Percentiles rank a stretch among this genome's conserved stretches.
Evolutionary conservation across 2,113 vertebrate genomes (phyloP).

Genomic region (Ploceus nigricollis): DNA sequence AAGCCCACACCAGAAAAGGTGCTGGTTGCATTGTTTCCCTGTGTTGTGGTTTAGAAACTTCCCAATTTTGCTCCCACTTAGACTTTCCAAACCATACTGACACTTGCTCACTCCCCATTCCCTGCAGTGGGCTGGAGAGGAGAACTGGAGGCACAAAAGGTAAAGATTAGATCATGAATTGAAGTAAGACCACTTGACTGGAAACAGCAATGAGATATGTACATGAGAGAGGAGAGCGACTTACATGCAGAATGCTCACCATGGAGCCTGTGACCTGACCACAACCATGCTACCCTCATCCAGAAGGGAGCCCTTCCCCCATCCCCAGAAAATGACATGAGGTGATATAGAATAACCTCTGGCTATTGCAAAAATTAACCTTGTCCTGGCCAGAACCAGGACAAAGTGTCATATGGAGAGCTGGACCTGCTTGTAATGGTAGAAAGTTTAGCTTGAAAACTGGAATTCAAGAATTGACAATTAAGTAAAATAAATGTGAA

Average conservation of each 20-base stretch:
- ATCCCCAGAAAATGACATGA: background rate
- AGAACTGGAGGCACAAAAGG: background rate
- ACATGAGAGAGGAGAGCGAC: background rate
- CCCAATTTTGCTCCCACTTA: background rate
- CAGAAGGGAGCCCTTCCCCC: background rate
- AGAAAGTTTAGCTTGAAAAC: background rate
- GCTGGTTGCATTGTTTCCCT: background rate
- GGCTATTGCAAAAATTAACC: background rate
- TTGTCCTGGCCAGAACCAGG: background rate
- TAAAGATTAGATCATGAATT: background rate
- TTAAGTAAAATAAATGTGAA: background rate
- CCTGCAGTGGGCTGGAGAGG: background rate
- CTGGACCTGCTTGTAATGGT: background rate
- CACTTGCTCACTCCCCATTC: background rate
- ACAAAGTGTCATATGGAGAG: background rate
- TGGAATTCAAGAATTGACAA: background rate
- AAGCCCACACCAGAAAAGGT: background rate
- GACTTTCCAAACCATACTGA: background rate
- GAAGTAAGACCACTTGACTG: background rate
- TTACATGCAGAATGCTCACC: background rate
- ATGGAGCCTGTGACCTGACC: background rate
- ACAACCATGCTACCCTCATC: background rate
- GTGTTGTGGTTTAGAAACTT: rapidly evolving
- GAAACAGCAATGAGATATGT: background rate
- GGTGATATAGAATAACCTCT: background rate